These are phyloP conservation scores for Phaethornis superciliosus DNA, from an alignment of 2,113 vertebrate genomes.

Conservation along the genomic window DNA sequence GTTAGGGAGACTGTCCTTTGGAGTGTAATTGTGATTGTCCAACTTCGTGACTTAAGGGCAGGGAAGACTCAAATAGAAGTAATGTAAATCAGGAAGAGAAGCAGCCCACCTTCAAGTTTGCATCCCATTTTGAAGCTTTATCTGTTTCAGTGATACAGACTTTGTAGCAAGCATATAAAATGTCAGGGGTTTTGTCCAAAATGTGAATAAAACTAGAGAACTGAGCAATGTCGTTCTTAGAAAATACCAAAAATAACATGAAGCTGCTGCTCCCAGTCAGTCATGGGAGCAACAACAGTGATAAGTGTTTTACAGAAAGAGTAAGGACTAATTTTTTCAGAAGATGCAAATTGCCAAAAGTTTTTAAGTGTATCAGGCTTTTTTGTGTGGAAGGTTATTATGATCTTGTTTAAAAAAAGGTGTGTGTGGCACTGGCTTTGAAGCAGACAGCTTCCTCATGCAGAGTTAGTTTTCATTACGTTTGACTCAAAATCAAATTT, in stretches of 20 bases:
- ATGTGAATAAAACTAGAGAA: neutral
- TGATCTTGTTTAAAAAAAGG: neutral
- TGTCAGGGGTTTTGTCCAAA: neutral
- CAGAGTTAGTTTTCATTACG: neutral
- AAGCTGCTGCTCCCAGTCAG: neutral
- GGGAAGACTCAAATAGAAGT: neutral
- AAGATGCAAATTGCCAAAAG: neutral
- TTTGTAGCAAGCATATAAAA: neutral
- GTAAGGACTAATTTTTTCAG: neutral
- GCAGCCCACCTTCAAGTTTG: neutral
- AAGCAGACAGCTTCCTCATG: neutral
- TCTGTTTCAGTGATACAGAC: neutral
- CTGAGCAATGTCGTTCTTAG: neutral
- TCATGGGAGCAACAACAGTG: neutral
- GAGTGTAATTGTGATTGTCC: neutral
- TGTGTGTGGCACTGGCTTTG: neutral
- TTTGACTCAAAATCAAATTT: neutral
- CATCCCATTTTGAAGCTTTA: neutral
- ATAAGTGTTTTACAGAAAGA: neutral
- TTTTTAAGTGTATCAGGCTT: neutral
- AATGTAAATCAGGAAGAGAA: neutral
- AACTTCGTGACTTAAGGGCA: neutral
- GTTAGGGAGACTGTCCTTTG: neutral
- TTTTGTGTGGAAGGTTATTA: neutral
- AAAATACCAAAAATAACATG: neutral